phyloP scores from a whole-genome alignment of 2,888 invertebrate genomes.

The Pammene fasciana region DNA sequence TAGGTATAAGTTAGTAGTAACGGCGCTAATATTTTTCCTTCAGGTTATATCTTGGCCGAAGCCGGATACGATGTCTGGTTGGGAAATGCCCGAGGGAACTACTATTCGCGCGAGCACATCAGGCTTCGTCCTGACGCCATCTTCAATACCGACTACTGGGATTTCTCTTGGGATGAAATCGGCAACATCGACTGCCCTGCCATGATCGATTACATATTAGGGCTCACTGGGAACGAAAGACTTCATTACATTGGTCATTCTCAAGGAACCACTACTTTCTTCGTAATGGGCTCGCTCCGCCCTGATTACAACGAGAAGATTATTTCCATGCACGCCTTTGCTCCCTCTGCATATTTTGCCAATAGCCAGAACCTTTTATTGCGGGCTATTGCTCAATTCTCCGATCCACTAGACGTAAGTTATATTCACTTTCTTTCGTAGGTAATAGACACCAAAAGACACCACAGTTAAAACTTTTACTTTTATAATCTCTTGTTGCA shows the following conservation, averaged over 20 bases:
- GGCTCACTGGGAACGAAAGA: conserved; percentile 80
- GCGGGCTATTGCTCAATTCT: conserved; percentile 69
- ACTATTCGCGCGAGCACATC: conserved; percentile 84
- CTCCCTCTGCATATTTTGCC: conserved; percentile 86
- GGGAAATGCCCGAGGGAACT: conserved; percentile 90
- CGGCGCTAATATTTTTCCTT: conserved; percentile 38
- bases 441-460: neutral
- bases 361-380: conserved; percentile 80
- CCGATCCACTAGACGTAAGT: conserved; percentile 67
- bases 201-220: conserved; percentile 88
- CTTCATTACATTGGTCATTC: conserved; percentile 93
- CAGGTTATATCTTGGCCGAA: conserved; percentile 84
- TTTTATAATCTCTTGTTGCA: neutral
- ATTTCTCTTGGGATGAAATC: conserved; percentile 93
- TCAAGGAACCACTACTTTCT: conserved; percentile 86
- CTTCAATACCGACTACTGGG: conserved; percentile 80
- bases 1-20: neutral
- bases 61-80: conserved; percentile 91
- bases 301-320: conserved; percentile 88
- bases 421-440: neutral
- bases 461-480: too few relatives aligned
- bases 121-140: conserved; percentile 65
- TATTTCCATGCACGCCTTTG: conserved; percentile 86
- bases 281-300: conserved; percentile 85
- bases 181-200: conserved; percentile 90